Evolutionary conservation across 1,140 invertebrate genomes (phyloP).

Genomic region (Anastatus disparis): DNA sequence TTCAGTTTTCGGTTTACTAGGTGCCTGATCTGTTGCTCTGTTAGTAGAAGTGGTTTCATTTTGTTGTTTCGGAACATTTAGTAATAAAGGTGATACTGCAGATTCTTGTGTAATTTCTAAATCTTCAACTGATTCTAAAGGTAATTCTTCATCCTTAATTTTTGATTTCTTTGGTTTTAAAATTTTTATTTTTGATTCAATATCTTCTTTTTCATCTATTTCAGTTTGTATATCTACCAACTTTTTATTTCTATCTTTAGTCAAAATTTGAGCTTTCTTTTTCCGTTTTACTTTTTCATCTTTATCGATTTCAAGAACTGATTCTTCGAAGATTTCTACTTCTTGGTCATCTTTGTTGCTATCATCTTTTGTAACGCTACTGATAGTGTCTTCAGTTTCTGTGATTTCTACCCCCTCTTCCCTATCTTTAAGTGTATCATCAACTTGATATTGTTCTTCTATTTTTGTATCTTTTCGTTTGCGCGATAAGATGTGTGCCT

Average conservation of each 20-base stretch:
- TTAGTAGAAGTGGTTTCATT: constrained; percentile 68
- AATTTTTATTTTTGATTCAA: constrained; percentile 48
- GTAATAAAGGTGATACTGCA: constrained; percentile 48
- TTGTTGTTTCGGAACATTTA: constrained; percentile 62
- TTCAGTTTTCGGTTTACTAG: constrained; percentile 59
- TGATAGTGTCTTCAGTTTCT: constrained; percentile 51
- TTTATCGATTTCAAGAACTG: constrained; percentile 55
- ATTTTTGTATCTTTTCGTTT: constrained; percentile 62
- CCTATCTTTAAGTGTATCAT: constrained; percentile 54
- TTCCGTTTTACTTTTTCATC: constrained; percentile 58
- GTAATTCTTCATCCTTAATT: constrained; percentile 53
- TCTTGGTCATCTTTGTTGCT: constrained; percentile 38
- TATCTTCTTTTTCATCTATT: constrained; percentile 45
- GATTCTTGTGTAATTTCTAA: constrained; percentile 54
- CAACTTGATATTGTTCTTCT: constrained; percentile 55
- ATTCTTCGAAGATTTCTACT: constrained; percentile 22
- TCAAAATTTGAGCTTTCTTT: constrained; percentile 51
- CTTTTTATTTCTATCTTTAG: too few relatives aligned
- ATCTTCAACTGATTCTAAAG: constrained; percentile 64
- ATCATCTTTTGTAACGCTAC: constrained; percentile 37
- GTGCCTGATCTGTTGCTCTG: constrained; percentile 66
- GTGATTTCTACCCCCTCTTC: constrained; percentile 57
- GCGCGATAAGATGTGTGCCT: constrained; percentile 64
- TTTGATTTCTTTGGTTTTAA: constrained; percentile 54
- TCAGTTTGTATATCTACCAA: constrained; percentile 45